Evolutionary conservation across 2,113 vertebrate genomes (phyloP).

Genomic region (Nesogale talazaci): DNA sequence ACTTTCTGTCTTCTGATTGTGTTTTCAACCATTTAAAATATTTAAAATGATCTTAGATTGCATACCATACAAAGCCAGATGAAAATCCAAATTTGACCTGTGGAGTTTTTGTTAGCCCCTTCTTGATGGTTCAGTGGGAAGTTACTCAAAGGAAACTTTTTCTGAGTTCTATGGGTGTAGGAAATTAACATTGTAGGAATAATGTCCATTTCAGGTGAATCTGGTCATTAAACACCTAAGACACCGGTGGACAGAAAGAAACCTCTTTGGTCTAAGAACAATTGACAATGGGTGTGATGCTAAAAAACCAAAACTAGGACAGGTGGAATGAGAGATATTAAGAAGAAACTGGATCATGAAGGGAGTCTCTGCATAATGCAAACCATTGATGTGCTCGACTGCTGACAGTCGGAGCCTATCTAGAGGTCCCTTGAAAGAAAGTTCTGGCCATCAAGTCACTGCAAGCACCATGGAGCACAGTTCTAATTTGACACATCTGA

Average conservation of each 20-base stretch:
- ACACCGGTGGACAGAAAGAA: neutral
- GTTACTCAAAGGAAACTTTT: slow-evolving; percentile 12
- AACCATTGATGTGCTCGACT: neutral
- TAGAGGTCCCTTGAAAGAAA: neutral
- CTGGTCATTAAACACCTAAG: neutral
- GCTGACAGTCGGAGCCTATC: neutral
- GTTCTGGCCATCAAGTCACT: neutral
- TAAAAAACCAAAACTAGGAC: neutral
- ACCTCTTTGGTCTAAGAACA: slow-evolving; percentile 11
- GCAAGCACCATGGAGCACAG: neutral
- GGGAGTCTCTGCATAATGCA: neutral
- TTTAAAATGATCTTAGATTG: slow-evolving; percentile 26
- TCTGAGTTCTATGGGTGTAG: neutral
- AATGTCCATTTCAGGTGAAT: neutral
- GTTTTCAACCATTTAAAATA: neutral
- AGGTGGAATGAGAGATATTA: neutral
- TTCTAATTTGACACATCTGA: neutral
- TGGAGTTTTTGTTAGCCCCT: neutral
- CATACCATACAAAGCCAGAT: neutral
- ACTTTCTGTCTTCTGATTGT: neutral
- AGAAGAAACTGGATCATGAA: neutral
- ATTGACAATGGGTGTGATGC: neutral
- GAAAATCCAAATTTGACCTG: neutral
- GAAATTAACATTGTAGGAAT: neutral
- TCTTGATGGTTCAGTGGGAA: neutral